Conservation (phyloP, 2,888 invertebrate genomes). For the Agrochola lota region DNA sequence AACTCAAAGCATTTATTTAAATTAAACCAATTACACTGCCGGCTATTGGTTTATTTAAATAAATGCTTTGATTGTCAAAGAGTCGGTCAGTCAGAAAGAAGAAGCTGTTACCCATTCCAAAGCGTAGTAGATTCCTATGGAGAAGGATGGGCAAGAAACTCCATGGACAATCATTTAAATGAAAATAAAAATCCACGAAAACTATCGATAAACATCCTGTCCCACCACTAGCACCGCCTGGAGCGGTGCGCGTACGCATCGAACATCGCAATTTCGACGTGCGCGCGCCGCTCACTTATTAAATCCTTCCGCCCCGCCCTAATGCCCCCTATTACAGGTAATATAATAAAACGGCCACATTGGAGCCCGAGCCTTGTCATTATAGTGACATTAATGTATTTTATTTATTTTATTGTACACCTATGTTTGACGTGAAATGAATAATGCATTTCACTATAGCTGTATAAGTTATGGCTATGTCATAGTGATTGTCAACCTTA, state of each 20-base stretch:
- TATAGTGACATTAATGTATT: constrained; percentile 78
- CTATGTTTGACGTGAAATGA: constrained; percentile 60
- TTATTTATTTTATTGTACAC: constrained; percentile 65
- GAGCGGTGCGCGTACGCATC: constrained; percentile 81
- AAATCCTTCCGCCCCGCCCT: constrained; percentile 88
- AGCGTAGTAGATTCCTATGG: background rate
- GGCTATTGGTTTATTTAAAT: too few relatives aligned
- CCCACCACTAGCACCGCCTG: constrained; percentile 75
- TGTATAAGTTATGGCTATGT: background rate
- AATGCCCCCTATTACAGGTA: constrained; percentile 88
- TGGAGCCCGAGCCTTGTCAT: constrained; percentile 70
- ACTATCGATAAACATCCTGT: constrained; percentile 17
- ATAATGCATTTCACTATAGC: constrained; percentile 38
- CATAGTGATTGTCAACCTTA: background rate
- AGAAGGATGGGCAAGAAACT: background rate
- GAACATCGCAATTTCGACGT: constrained; percentile 81
- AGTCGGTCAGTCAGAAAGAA: background rate
- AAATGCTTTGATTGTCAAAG: background rate
- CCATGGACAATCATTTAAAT: too few relatives aligned
- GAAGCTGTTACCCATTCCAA: background rate
- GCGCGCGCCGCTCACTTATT: constrained; percentile 86
- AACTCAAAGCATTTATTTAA: background rate
- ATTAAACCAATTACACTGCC: background rate
- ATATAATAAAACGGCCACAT: constrained; percentile 84
- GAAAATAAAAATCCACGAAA: background rate